Base-by-base conservation (phyloP, 2,113 vertebrate genomes). In the Poeciliopsis turrubarensis region DNA sequence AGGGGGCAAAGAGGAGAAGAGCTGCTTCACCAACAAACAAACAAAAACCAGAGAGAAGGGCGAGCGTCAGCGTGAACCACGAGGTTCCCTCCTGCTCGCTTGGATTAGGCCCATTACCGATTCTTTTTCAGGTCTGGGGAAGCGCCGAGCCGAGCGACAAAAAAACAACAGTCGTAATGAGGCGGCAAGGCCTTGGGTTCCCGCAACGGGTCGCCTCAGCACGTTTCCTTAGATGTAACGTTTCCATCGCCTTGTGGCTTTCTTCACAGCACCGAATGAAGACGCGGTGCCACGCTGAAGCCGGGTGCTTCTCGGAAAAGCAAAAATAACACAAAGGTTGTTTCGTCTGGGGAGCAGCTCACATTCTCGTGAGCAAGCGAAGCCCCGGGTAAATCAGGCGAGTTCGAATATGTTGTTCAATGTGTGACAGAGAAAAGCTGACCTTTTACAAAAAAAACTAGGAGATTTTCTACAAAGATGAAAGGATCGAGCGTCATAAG, bases 51-150 rank as follows among this genome's bases (percentile, higher is more conserved):
- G 15, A 41, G 14, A 41, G 62, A 57, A 80, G 79, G 71, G 73
- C 70, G 81, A 73, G 81, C 37, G 83, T 78, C 84, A 80, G 73
- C 66, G 74, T 84, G 78, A 83, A 89, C 70, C 73, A 82, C 31
- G 15, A 75, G 60, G 73, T 75, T 87, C 64, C 73, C 79, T 83
- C 67, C 86, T 80, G 85, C 90, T 86, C 75, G 63, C 65, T 37
- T 81, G 87, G 83, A 91, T 93, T 91, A 88, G 75, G 70, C 85
- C 87, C 73, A 89, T 92, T 86, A 91, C 65, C 70, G 77, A 83
- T 87, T 91, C 79, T 87, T 88, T 86, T 80, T 82, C 66, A 78
- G 80, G 64, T 69, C 44, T 80, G 79, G 70, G 68, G 73, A 79
- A 74, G 85, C 77, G 80, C 60, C 78, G 75, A 84, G 85, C 70